Base-by-base conservation (phyloP, 1,140 invertebrate genomes). In the Nautilus pompilius region DNA sequence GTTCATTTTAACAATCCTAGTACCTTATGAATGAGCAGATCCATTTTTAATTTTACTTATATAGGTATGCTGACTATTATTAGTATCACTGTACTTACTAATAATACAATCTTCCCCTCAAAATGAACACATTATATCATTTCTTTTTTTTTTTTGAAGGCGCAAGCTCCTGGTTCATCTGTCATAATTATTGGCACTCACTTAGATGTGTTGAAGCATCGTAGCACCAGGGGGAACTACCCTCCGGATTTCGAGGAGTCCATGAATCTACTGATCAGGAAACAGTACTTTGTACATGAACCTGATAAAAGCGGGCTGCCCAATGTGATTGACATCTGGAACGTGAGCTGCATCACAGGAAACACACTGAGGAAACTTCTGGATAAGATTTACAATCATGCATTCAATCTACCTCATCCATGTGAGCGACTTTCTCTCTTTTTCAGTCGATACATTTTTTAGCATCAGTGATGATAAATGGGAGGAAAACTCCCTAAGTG, bases 221-320 rank as follows among this genome's bases (percentile, higher is more conserved):
- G 64, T 66, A 85, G 86, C 15, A 90, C 89, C 68, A 88, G 89
- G 4, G 80, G 86, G 0, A 87, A 87, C 49, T 89, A 88, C 70
- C 88, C 91, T 0, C 91, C 95, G 74, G 89, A 91, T 54, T 84
- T 97, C 58, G 95, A 99, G 76, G 90, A 93, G 57, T 66, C 67
- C 5, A 71, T 80, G 75, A 72, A 60, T 17, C 48, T 65, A 56
- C 29, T 71, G 48, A 74, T 77, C 30, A 22, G 67, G 4, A 71
- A 74, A 22, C 63, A 90, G 65, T 98, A 98, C 71, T 93, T 98
- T 63, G 93, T 92, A 51, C 89, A 96, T 3, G 90, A 93, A 0
- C 93, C 95, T 0, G 95, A 98, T 77, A 99, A 98, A 81, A 90
- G 92, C 74, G 96, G 96, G 0, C 81, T 99, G 17, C 97, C 97